Percentiles rank a stretch among this genome's conserved stretches.
Conservation (phyloP, 2,797 vertebrate genomes). For the Periophthalmus magnuspinnatus region DNA sequence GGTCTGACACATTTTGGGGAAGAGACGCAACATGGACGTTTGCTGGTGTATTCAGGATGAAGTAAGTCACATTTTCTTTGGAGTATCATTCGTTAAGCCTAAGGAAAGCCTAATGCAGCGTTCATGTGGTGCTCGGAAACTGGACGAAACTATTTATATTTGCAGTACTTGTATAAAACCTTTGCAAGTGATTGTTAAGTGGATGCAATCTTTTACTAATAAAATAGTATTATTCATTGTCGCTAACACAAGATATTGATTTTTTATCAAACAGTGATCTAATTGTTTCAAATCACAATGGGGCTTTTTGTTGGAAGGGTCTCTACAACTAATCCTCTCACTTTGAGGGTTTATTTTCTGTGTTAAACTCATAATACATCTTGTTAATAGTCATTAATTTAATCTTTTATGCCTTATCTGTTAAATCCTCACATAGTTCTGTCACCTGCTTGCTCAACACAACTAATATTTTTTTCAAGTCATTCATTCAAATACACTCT, state of each 20-base stretch:
- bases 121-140: slow-evolving; percentile 3
- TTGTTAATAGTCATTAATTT: not conserved
- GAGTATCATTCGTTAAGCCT: slow-evolving; percentile 64
- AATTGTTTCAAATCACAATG: not conserved
- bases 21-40: slow-evolving; percentile 56
- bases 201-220: not conserved
- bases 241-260: not conserved
- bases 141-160: not conserved
- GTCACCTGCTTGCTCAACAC: too few relatives aligned
- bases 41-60: slow-evolving; percentile 83
- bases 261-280: not conserved
- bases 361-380: not conserved
- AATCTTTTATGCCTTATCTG: not conserved
- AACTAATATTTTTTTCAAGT: not conserved
- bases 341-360: not conserved
- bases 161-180: not conserved
- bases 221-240: not conserved
- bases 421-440: too few relatives aligned
- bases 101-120: slow-evolving; percentile 53
- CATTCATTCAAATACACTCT: not conserved
- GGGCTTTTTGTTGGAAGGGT: not conserved
- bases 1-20: slow-evolving; percentile 32
- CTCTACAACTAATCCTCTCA: not conserved
- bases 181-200: not conserved
- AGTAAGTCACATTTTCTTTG: slow-evolving; percentile 74